Base-by-base conservation (phyloP, 2,888 invertebrate species). In the Volucella inflata region DNA sequence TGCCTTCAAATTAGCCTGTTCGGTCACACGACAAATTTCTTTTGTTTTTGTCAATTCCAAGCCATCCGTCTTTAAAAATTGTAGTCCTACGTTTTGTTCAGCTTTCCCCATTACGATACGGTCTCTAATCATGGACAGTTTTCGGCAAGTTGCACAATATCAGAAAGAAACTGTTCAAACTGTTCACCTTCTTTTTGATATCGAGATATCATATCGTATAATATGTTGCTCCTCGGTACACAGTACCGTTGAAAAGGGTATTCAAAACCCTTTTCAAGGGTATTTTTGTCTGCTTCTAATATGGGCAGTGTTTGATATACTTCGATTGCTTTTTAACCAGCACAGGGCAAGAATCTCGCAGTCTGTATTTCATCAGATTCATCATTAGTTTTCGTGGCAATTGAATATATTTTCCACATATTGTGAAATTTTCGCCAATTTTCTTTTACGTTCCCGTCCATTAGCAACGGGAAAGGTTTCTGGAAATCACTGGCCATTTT, bases 21-120 rank as follows among this genome's bases (percentile, higher is more conserved):
- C 59, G 46, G 48, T 59, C 38, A 70, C 59, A 46, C 70, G 59
- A 57, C 71, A 71, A 12, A 71, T 48, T 38, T 51, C 51, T 42
- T 72, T 60, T 21, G 46, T 12, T 50, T 48, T 59, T 36, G 38
- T 1, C 12, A 51, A 21, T 21, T 59, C 30, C n/a, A 72, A 17
- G 8, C 60, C 17, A 60, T 51, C 71, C 8, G 60, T 72, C 30
- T 72, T 72, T 48, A 60, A 60, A 14, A 72, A 30, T 9, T 72
- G 60, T 12, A 72, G 30, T 59, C 71, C 30, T 8, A 60, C 12
- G 42, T 50, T 62, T 17, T 72, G 72, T 9, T 72, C 72, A 21
- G 50, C 60, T 30, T 60, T 60, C 14, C 60, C 60, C 59, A 72
- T 72, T 2, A 59, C 60, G n/a, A 59, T 59, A 11, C 57, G 46